Base-by-base conservation (phyloP, 2,797 vertebrate species). In the Rhinichthys osculus region DNA sequence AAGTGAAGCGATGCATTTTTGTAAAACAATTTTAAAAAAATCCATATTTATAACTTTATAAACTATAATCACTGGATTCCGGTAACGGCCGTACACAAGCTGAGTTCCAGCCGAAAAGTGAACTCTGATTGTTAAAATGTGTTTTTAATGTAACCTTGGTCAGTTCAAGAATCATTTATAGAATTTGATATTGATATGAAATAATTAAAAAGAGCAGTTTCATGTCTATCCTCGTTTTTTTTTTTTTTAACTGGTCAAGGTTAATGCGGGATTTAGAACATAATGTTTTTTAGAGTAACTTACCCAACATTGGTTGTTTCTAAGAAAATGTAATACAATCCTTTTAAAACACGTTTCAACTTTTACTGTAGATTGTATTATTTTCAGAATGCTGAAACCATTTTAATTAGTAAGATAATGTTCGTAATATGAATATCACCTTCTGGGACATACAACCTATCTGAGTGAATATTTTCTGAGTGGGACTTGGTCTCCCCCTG, bases 401-500 rank as follows among this genome's bases (percentile, higher is more conserved):
- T 54, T 76, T n/a, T n/a, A 1, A n/a, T 57, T 38, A 16, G 33
- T 5, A n/a, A 57, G 11, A 77, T 16, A 13, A 77, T 77, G 73
- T 1, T 13, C 7, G 0, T 50, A 74, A 73, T 38, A 4, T 35
- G 35, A 35, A 4, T 5, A 8, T 73, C 17, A 8, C 17, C n/a
- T 10, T 73, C 5, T 11, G 10, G 17, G 9, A 35, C 47, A 14
- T 35, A 52, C 17, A 35, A 35, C 9, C 5, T 1, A 7, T 76
- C 10, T 57, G 6, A 30, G n/a, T 5, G 50, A 57, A 38, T 42
- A 27, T 42, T 27, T 27, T 70, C 17, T 30, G 50, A 30, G 30
- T 21, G 59, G 59, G 67, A 7, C 23, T 70, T 74, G 74, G 71
- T 85, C 81, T 81, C 86, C 86, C 71, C 70, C 86, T 85, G 76